Conservation (phyloP, 2,797 vertebrate genomes). For the Hydrophis major region DNA sequence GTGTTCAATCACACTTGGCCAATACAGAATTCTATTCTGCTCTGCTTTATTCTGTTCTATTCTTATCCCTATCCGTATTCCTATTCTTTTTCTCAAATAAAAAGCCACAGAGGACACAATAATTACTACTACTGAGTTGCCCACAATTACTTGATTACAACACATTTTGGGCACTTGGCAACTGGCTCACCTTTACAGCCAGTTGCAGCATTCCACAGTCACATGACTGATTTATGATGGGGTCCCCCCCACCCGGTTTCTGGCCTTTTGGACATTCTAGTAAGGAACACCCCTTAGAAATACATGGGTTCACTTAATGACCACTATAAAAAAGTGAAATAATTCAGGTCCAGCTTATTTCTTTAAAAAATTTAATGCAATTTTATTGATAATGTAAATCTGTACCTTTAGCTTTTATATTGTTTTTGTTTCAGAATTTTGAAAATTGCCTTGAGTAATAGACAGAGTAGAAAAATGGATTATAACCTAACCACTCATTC, state of each 20-base stretch:
- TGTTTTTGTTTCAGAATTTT: background rate
- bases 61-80: too few relatives aligned
- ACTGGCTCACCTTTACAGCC: background rate
- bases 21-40: background rate
- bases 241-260: background rate
- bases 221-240: background rate
- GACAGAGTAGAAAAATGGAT: background rate
- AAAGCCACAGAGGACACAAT: background rate
- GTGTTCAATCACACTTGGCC: background rate
- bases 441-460: background rate
- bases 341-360: background rate
- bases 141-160: background rate
- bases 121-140: too few relatives aligned
- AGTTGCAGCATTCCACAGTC: background rate
- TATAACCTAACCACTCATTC: background rate
- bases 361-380: background rate
- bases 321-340: background rate
- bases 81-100: background rate
- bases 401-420: background rate
- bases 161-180: background rate
- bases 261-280: background rate
- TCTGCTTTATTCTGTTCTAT: too few relatives aligned
- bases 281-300: background rate
- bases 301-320: background rate
- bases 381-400: background rate